Conservation (phyloP, 2,113 vertebrate species). For the Lasiurus borealis region DNA sequence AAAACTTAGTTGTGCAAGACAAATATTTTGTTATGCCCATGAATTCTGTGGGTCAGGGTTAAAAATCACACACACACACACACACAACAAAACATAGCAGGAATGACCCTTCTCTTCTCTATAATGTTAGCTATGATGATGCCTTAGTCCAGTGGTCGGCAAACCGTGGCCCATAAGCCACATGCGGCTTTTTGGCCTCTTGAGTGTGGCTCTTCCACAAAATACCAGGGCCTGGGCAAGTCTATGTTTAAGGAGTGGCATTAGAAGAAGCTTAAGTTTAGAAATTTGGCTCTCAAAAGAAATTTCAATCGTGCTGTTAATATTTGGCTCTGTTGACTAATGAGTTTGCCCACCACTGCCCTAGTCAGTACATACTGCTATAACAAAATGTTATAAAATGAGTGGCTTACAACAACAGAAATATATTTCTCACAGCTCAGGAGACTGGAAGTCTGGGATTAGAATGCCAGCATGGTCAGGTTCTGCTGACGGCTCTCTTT, state of each 20-base stretch:
- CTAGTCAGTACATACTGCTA: background rate
- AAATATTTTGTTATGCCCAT: background rate
- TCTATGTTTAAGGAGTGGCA: too few species aligned
- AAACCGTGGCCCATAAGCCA: too few species aligned
- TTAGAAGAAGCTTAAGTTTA: too few species aligned
- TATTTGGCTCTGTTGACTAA: too few species aligned
- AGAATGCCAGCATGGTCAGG: background rate
- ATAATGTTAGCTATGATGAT: background rate
- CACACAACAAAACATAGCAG: background rate
- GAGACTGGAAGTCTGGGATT: background rate
- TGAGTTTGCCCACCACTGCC: too few species aligned
- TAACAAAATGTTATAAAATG: background rate
- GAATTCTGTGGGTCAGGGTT: background rate
- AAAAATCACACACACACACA: too few species aligned
- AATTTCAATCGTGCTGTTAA: too few species aligned
- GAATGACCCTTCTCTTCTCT: background rate
- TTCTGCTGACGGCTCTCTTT: background rate
- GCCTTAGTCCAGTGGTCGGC: background rate
- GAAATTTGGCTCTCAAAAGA: too few species aligned
- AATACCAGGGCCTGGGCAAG: too few species aligned
- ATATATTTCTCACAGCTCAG: background rate
- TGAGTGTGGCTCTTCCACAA: too few species aligned
- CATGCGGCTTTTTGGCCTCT: too few species aligned
- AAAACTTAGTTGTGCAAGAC: background rate
- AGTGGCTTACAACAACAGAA: background rate